Evolutionary conservation across 2,113 vertebrate genomes (phyloP).

Genomic region (Pluvianellus socialis): DNA sequence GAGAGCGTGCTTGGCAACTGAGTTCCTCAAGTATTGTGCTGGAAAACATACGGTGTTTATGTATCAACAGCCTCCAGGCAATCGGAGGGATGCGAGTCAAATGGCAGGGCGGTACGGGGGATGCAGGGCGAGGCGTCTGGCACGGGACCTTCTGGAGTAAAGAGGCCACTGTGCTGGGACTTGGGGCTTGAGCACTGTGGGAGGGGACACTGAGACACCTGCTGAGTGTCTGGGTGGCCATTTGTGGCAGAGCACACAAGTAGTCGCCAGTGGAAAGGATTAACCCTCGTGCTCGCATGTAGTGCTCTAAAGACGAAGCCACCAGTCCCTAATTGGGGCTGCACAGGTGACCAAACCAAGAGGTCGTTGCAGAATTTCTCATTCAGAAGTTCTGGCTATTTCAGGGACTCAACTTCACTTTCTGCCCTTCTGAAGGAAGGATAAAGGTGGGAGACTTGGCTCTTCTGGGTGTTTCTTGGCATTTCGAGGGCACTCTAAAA

Average conservation of each 20-base stretch:
- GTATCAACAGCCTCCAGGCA: background rate
- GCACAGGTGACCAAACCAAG: background rate
- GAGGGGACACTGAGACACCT: background rate
- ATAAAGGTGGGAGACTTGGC: background rate
- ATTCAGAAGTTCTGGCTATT: background rate
- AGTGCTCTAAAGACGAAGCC: background rate
- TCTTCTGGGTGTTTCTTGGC: background rate
- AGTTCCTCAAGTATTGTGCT: background rate
- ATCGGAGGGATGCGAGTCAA: background rate
- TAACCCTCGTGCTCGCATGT: background rate
- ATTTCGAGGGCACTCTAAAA: background rate
- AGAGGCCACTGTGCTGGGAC: background rate
- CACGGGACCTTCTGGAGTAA: background rate
- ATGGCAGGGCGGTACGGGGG: rapidly evolving
- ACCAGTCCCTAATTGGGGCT: background rate
- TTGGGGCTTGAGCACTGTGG: background rate
- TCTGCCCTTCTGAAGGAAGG: background rate
- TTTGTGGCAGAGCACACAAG: background rate
- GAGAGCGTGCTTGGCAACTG: background rate
- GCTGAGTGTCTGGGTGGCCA: background rate
- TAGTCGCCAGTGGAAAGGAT: background rate
- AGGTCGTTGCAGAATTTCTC: background rate
- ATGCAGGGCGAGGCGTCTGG: background rate
- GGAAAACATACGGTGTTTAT: background rate
- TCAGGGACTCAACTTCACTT: background rate